Percentiles rank a stretch among this genome's conserved stretches.
phyloP scores from a whole-genome alignment of 2,888 invertebrate genomes.

The Acronicta leporina region DNA sequence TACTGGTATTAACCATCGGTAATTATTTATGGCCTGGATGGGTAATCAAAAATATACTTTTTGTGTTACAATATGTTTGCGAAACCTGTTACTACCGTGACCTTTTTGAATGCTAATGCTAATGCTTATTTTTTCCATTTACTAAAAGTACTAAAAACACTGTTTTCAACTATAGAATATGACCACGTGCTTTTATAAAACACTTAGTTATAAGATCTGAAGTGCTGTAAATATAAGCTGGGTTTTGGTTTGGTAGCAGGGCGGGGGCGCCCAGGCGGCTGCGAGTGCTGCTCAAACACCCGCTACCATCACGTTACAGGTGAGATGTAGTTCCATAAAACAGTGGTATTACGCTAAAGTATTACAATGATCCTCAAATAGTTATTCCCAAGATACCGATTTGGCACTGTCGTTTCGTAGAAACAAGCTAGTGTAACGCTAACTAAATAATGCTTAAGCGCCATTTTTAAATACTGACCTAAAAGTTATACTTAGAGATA shows the following conservation, averaged over 20 bases:
- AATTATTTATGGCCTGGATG: too few relatives aligned
- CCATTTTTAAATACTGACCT: not conserved
- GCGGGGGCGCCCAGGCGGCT: conserved; percentile 68
- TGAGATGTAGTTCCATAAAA: conserved; percentile 53
- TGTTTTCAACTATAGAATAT: too few relatives aligned
- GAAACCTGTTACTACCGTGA: too few relatives aligned
- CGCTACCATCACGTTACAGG: conserved; percentile 85
- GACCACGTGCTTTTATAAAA: not conserved
- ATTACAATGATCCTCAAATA: not conserved
- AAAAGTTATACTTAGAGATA: too few relatives aligned
- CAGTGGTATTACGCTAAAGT: not conserved
- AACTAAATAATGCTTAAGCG: not conserved
- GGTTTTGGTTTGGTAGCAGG: conserved; percentile 80
- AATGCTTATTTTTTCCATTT: too few relatives aligned
- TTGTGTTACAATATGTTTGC: too few relatives aligned
- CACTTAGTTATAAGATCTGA: conserved; percentile 1
- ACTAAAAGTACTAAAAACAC: too few relatives aligned
- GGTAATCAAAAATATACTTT: too few relatives aligned
- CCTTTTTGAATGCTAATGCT: too few relatives aligned
- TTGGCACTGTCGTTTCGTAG: too few relatives aligned
- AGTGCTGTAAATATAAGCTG: conserved; percentile 65
- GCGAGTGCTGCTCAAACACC: conserved; percentile 71
- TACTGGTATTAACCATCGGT: too few relatives aligned
- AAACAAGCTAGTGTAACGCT: not conserved
- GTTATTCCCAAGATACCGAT: not conserved